A percentile compares a stretch with the other conserved stretches of the same genome.
Evolutionary conservation across 2,797 vertebrate species (phyloP).

Genomic region (Muscicapa striata): DNA sequence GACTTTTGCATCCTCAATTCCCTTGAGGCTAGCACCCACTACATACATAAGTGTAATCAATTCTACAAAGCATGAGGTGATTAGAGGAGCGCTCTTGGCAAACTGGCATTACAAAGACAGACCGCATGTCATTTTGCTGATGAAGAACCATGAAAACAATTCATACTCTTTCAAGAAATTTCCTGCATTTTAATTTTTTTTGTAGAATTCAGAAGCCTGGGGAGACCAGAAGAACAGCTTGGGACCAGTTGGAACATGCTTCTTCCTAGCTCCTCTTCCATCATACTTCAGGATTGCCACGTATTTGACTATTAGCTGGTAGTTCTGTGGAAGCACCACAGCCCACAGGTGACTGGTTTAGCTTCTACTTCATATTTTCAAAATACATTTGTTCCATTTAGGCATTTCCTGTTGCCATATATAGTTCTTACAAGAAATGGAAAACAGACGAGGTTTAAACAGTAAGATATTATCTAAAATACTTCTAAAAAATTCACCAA

Average conservation of each 20-base stretch:
- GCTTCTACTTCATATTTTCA: not conserved
- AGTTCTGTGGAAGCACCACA: not conserved
- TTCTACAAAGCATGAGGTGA: not conserved
- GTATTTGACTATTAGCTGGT: not conserved
- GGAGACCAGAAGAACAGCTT: not conserved
- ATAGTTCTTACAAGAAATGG: not conserved
- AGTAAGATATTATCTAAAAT: not conserved
- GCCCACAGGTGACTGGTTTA: not conserved
- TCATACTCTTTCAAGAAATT: not conserved
- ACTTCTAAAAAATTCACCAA: not conserved
- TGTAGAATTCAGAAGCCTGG: not conserved
- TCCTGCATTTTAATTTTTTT: not conserved
- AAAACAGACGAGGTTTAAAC: constrained; percentile 16
- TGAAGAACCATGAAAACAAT: not conserved
- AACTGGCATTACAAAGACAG: not conserved
- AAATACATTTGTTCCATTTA: not conserved
- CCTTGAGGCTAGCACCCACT: not conserved
- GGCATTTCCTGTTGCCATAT: not conserved
- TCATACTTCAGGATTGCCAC: not conserved
- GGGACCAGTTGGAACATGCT: not conserved
- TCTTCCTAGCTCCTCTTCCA: not conserved
- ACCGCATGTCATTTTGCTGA: not conserved
- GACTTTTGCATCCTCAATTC: not conserved
- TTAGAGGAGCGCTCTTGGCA: not conserved
- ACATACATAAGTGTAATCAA: not conserved